Percentiles rank a stretch among this genome's conserved stretches.
phyloP scores from a whole-genome alignment of 2,888 invertebrate species.

The Epistrophella euchroma region DNA sequence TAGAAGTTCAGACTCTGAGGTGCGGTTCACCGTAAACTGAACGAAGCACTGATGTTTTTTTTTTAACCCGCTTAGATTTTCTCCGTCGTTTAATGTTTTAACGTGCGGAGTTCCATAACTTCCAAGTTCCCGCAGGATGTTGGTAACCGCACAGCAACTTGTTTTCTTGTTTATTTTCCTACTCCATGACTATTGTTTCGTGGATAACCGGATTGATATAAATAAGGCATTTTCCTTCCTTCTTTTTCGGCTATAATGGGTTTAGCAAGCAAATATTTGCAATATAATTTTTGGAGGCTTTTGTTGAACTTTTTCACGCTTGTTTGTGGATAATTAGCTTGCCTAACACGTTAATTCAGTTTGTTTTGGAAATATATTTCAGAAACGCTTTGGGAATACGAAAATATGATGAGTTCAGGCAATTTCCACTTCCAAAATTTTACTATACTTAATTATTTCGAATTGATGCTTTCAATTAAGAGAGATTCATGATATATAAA shows the following conservation, averaged over 20 bases:
- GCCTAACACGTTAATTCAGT: conserved; percentile 36
- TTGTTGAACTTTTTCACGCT: conserved; percentile 60
- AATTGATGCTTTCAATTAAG: conserved; percentile 6
- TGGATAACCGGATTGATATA: conserved; percentile 66
- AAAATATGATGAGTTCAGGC: conserved; percentile 4
- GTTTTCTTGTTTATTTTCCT: conserved; percentile 32
- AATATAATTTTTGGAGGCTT: conserved; percentile 62
- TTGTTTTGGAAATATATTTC: background rate
- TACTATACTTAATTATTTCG: conserved; percentile 12
- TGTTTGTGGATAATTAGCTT: conserved; percentile 69
- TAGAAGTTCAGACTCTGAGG: conserved; percentile 20
- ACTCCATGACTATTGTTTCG: conserved; percentile 65
- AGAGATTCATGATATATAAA: background rate
- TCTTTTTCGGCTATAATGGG: background rate
- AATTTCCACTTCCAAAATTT: background rate
- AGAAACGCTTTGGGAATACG: background rate
- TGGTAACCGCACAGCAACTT: conserved; percentile 49
- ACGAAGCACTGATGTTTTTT: conserved; percentile 20
- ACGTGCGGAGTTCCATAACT: conserved; percentile 21
- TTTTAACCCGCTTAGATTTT: conserved; percentile 44
- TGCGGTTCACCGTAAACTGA: conserved; percentile 46
- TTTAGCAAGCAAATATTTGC: conserved; percentile 57
- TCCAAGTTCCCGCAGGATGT: conserved; percentile 40
- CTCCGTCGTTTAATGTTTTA: conserved; percentile 47
- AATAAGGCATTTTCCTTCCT: conserved; percentile 38